These are phyloP conservation scores for Branchipolynoe longqiensis DNA, from an alignment of 2,888 invertebrate species.

Conservation along the genomic window DNA sequence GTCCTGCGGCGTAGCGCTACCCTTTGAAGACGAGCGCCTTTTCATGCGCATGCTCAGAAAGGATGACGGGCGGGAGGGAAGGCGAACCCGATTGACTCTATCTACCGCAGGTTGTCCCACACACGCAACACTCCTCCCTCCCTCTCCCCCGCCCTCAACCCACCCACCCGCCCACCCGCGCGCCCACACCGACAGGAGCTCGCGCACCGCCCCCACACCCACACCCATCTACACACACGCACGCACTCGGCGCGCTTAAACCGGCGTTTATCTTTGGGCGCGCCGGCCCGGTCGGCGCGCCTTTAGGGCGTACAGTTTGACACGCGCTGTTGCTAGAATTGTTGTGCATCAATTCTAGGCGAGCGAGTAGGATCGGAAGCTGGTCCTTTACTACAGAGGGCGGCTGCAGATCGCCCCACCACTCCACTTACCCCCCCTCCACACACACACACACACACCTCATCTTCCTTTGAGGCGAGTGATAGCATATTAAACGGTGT, in stretches of 20 bases:
- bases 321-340: slow-evolving; percentile 51
- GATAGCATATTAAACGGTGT: slow-evolving; percentile 41
- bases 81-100: slow-evolving; percentile 18
- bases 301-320: slow-evolving; percentile 47
- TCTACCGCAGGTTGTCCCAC: too few species aligned
- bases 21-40: slow-evolving; percentile 49
- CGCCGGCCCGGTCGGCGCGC: too few species aligned
- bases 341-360: slow-evolving; percentile 24
- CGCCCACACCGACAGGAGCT: too few species aligned
- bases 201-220: too few species aligned
- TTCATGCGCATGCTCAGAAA: slow-evolving; percentile 23
- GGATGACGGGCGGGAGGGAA: slow-evolving; percentile 20
- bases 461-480: slow-evolving; percentile 4
- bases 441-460: too few species aligned
- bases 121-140: not conserved
- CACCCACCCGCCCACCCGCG: not conserved
- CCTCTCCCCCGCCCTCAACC: not conserved
- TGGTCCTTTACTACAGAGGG: not conserved
- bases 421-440: too few species aligned
- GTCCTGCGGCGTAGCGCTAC: slow-evolving; percentile 12
- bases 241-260: too few species aligned
- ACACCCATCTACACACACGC: too few species aligned
- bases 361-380: slow-evolving; percentile 19
- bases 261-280: too few species aligned
- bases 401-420: too few species aligned